These are phyloP conservation scores for Drosophila melanosoma DNA, from an alignment of 2,888 invertebrate genomes.

Conservation along the genomic window DNA sequence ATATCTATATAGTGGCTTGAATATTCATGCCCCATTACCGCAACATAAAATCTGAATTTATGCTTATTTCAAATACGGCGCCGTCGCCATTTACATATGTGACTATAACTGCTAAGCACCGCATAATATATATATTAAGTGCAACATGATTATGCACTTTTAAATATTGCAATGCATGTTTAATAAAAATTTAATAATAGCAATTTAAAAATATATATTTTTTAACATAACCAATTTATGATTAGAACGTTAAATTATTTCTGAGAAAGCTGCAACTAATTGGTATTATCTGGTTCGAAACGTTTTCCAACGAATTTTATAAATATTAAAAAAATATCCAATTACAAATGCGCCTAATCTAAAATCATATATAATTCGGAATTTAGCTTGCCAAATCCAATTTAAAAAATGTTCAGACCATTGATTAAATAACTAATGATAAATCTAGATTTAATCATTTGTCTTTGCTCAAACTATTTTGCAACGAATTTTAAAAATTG, in stretches of 20 bases:
- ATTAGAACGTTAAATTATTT: not conserved
- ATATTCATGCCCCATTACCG: slow-evolving; percentile 70
- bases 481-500: not conserved
- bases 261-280: not conserved
- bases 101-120: not conserved
- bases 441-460: not conserved
- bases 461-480: not conserved
- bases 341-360: not conserved
- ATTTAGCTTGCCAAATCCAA: not conserved
- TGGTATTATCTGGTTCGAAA: not conserved
- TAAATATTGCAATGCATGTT: not conserved
- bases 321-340: not conserved
- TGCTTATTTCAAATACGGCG: slow-evolving; percentile 58
- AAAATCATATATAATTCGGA: not conserved
- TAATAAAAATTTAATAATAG: not conserved
- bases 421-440: not conserved
- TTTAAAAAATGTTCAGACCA: not conserved
- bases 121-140: not conserved
- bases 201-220: not conserved
- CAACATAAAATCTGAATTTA: slow-evolving; percentile 65
- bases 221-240: not conserved
- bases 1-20: slow-evolving; percentile 40
- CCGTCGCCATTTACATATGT: slow-evolving; percentile 31
- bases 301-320: not conserved
- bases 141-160: not conserved